Conservation (phyloP, 92 coral and sea anemone genomes). For the Epizoanthus ramosus region DNA sequence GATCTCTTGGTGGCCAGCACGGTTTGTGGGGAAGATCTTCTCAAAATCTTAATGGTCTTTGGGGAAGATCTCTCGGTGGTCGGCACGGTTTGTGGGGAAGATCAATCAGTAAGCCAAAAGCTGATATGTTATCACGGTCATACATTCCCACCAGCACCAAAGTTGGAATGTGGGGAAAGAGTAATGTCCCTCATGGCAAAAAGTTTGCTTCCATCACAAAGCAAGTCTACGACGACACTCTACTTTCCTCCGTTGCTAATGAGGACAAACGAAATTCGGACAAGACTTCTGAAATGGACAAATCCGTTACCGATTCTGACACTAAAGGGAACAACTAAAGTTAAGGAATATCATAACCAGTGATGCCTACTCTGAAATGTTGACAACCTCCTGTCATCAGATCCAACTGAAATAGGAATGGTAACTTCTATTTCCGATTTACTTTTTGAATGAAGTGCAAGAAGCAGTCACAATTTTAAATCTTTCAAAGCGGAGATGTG, state of each 20-base stretch:
- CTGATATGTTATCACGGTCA: not conserved
- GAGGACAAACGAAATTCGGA: not conserved
- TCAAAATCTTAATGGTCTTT: not conserved
- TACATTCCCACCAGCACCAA: not conserved
- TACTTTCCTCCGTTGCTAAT: not conserved
- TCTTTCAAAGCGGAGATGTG: too few relatives aligned
- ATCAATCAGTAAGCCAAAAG: not conserved
- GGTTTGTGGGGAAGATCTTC: slow-evolving; percentile 21
- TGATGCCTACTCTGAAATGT: too few relatives aligned
- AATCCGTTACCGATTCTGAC: not conserved
- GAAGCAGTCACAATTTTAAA: too few relatives aligned
- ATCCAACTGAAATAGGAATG: too few relatives aligned
- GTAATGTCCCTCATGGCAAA: not conserved
- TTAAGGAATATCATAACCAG: too few relatives aligned
- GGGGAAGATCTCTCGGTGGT: not conserved
- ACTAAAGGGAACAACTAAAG: not conserved
- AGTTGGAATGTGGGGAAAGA: slow-evolving; percentile 16
- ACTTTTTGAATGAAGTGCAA: too few relatives aligned
- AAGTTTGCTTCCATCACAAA: not conserved
- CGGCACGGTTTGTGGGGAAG: slow-evolving; percentile 3
- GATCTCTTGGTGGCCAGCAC: not conserved
- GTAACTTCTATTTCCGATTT: too few relatives aligned
- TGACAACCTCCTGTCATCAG: too few relatives aligned
- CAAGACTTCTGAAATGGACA: not conserved
- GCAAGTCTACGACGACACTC: not conserved